Base-by-base conservation (phyloP, 2,797 vertebrate genomes). In the Enoplosus armatus region DNA sequence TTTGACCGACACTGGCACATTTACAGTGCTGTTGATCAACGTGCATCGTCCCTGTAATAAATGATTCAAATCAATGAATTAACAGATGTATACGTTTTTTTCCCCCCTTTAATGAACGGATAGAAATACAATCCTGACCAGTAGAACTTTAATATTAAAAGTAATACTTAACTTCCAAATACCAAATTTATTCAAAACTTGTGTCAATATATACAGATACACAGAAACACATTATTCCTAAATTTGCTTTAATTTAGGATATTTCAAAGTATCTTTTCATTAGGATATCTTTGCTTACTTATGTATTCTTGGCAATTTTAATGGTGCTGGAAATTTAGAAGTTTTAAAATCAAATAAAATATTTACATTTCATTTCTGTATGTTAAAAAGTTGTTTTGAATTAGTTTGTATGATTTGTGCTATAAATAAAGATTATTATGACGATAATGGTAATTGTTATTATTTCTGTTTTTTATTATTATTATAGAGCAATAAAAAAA, bases 401-500 rank as follows among this genome's bases (percentile, higher is more conserved):
- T 65, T 24, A 53, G 2, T 31, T 54, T 56, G n/a, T 2, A 8
- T 47, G 16, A 53, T 26, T 45, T 65, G 11, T 45, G 10, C 15
- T 45, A 6, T 60, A 39, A 67, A 67, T 67, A 22, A 47, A 16
- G 0, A 65, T n/a, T 8, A 27, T 56, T 50, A n/a, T 70, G 1
- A n/a, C n/a, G 0, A 24, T 63, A 8, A 33, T 37, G 0, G 0
- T 11, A 4, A 39, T 51, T 41, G 2, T 20, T 51, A 20, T 71
- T 62, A 56, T 72, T 54, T 22, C 18, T 1, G 41, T 55, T 27
- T 35, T 60, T 59, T 65, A 37, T 67, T 26, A 10, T 29, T 37
- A 66, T 59, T 66, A 39, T 14, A 54, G 18, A 37, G 7, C 24
- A 59, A 47, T 56, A 59, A n/a, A 48, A 55, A 47, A 41, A 43